These are phyloP conservation scores for Teleogryllus oceanicus DNA, from an alignment of 2,888 invertebrate species.

Conservation along the genomic window DNA sequence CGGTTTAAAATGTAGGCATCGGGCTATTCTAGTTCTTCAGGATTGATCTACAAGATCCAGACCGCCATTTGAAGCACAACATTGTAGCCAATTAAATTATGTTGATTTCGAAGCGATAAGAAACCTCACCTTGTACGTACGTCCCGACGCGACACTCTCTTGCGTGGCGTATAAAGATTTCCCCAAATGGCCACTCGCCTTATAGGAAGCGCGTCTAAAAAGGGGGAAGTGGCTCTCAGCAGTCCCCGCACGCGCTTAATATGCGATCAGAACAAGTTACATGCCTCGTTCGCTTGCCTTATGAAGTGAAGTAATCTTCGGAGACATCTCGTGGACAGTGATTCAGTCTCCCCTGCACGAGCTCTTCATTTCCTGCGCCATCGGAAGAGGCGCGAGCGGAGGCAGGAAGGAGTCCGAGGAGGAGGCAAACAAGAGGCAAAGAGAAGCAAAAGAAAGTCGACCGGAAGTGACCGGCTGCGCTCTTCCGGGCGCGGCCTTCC, in stretches of 20 bases:
- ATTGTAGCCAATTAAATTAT: conserved; percentile 18
- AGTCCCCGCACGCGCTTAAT: background rate
- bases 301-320: background rate
- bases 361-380: background rate
- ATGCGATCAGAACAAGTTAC: background rate
- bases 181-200: background rate
- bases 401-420: background rate
- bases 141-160: background rate
- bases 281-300: background rate
- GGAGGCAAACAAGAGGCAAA: too few relatives aligned
- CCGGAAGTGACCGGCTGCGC: too few relatives aligned
- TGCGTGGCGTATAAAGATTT: background rate
- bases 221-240: background rate
- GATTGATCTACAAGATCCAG: background rate
- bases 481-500: too few relatives aligned
- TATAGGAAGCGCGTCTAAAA: background rate
- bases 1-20: background rate
- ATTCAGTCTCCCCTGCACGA: background rate
- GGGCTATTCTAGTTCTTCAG: background rate
- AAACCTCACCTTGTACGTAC: conserved; percentile 3
- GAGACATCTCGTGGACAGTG: conserved; percentile 3
- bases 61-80: background rate
- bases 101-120: conserved; percentile 4
- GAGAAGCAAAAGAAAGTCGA: too few relatives aligned
- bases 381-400: background rate